These are phyloP conservation scores for Corythoichthys haematopterus DNA, from an alignment of 2,113 vertebrate genomes.

Conservation along the genomic window DNA sequence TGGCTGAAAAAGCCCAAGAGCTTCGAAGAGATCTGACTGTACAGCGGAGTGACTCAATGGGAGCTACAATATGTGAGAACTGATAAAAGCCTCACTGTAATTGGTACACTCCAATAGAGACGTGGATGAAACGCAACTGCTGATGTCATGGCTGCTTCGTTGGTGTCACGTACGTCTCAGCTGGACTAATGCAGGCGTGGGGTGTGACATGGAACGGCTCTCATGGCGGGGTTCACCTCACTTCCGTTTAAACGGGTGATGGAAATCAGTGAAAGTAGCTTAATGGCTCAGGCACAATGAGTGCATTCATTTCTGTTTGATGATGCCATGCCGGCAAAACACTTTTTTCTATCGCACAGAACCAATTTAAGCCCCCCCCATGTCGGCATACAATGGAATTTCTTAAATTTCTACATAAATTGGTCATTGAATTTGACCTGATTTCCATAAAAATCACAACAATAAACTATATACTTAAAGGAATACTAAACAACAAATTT, in stretches of 20 bases:
- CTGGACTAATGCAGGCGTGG: constrained; percentile 24
- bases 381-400: too few relatives aligned
- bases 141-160: constrained; percentile 42
- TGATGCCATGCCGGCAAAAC: constrained; percentile 9
- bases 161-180: constrained; percentile 20
- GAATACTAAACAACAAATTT: too few relatives aligned
- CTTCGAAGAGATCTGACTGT: neutral
- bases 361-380: too few relatives aligned
- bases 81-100: constrained; percentile 1
- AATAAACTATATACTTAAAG: too few relatives aligned
- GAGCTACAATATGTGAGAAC: neutral
- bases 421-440: too few relatives aligned
- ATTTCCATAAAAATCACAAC: too few relatives aligned
- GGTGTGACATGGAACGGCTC: constrained; percentile 26
- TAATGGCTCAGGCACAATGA: constrained; percentile 37
- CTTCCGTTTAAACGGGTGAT: constrained; percentile 11
- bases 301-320: constrained; percentile 33
- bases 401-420: too few relatives aligned
- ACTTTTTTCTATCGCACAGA: too few relatives aligned
- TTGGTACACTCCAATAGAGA: constrained; percentile 10
- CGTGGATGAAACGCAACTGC: constrained; percentile 23
- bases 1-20: constrained; percentile 1
- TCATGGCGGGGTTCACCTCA: constrained; percentile 7
- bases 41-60: neutral
- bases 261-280: constrained; percentile 1